Base-by-base conservation (phyloP, 2,797 vertebrate genomes). In the Dendrocincla tyrannina region DNA sequence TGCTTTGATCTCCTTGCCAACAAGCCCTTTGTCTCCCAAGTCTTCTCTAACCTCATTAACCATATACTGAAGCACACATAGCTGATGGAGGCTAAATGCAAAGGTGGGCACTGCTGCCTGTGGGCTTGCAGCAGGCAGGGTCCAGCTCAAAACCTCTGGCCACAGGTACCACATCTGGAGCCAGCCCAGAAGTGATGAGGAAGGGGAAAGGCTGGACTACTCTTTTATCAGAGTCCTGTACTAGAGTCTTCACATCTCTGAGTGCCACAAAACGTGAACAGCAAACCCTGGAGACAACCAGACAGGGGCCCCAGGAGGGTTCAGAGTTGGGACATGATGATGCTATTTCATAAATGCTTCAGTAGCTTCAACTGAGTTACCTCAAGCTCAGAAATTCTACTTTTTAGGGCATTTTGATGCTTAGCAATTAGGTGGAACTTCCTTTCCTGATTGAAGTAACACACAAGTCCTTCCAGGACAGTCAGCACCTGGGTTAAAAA, bases 81-180 rank as follows among this genome's bases (percentile, higher is more conserved):
- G 84, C 41, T 92, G 58, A 47, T 3, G 4, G 67, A 67, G 27
- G 58, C 14, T 46, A 72, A 68, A 72, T 24, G 24, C 10, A 1
- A 5, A 11, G 2, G 7, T 33, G 56, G 22, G 50, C 27, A 33
- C 8, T 1, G 3, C 41, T 73, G 50, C 42, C 44, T 0, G 0
- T 5, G 32, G 44, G 33, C 50, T 85, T 73, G 5, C 33, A 77
- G 64, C 69, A 41, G 39, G 15, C 56, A 60, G 22, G 39, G 49
- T 6, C n/a, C 22, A 13, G 62, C 41, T 77, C 17, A 12, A 80
- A 62, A 74, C 39, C 15, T 77, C 52, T 52, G 17, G 18, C 55
- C 69, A 44, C 19, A 19, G 13, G 24, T n/a, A 42, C 15, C 60
- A 62, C 33, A 17, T 10, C 56, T 33, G 19, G 13, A 74, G 47